Base-by-base conservation (phyloP, 2,797 vertebrate species). In the Eidolon dupreanum region DNA sequence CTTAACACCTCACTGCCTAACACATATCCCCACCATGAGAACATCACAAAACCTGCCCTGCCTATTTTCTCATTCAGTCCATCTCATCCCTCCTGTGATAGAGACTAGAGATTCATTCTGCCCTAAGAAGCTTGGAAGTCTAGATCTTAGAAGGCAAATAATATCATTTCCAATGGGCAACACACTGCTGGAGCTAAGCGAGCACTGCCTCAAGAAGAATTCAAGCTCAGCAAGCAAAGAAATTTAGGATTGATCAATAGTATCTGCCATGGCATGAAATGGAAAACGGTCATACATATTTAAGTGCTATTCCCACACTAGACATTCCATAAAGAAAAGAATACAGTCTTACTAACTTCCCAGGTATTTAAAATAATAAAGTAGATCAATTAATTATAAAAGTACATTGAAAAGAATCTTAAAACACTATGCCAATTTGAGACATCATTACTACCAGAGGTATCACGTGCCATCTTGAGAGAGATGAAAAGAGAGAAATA, bases 331-430 rank as follows among this genome's bases (percentile, higher is more conserved):
- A 59, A 81, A 28, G 49, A 93, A 84, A 90, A 75, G 74, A 84
- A 41, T 87, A 81, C 55, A 68, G 65, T 83, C 31, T 88, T 74
- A 59, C 28, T 51, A 78, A 43, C 2, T 6, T 70, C 33, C 33
- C 17, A 66, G 75, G 68, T 71, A 70, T 26, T 94, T 63, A 85
- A n/a, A 94, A 53, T 84, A 85, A 68, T 41, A 82, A 83, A 85
- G 46, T 5, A 41, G 43, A 75, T 43, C 26, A 70, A 63, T 75
- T 63, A 71, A 88, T 31, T 81, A 9, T 43, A 61, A 84, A 88
- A 73, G 13, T 28, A 79, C 38, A 66, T 28, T 85, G 77, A 36
- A 84, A 92, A 79, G 49, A 26, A 28, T 38, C 26, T 38, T 68
- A 87, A 87, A 68, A 41, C 53, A n/a, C 57, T 31, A 6, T 65